Conservation (phyloP, 1,140 invertebrate species). For the Holcopasites calliopsidis region DNA sequence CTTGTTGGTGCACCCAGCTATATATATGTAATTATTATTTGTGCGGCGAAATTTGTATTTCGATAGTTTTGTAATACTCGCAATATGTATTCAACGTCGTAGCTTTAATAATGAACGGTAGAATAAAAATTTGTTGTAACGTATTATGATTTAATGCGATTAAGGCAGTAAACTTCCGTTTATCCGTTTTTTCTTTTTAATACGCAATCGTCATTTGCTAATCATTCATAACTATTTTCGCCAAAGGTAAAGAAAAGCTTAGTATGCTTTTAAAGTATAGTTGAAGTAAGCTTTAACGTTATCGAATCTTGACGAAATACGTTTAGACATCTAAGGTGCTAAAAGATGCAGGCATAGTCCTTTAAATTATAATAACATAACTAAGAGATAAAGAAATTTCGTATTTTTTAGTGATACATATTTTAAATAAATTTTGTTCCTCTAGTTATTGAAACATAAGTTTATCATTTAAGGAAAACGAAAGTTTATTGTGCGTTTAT, state of each 20-base stretch:
- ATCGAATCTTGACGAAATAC: constrained; percentile 14
- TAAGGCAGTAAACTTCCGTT: constrained; percentile 35
- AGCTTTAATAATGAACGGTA: constrained; percentile 13
- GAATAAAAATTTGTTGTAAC: constrained; percentile 12
- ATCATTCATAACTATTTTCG: constrained; percentile 1
- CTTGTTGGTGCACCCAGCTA: not conserved
- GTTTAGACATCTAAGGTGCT: constrained; percentile 3
- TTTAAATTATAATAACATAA: constrained; percentile 14
- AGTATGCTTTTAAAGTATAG: not conserved
- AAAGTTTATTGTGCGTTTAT: constrained; percentile 20
- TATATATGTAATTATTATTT: not conserved
- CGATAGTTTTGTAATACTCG: constrained; percentile 7
- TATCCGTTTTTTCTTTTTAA: not conserved
- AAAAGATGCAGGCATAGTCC: constrained; percentile 1
- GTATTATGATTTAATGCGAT: constrained; percentile 13
- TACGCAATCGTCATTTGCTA: not conserved
- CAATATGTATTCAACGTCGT: constrained; percentile 1
- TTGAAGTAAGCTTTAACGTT: not conserved
- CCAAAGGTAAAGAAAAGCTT: constrained; percentile 17
- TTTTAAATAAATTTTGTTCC: constrained; percentile 21
- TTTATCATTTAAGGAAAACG: constrained; percentile 25
- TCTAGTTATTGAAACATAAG: constrained; percentile 21
- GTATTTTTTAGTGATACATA: constrained; percentile 10
- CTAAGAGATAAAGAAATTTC: not conserved
- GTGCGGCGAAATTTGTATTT: constrained; percentile 7